A percentile compares a stretch with the other conserved stretches of the same genome.
Evolutionary conservation across 1,140 invertebrate genomes (phyloP).

Genomic region (Tachypleus tridentatus): DNA sequence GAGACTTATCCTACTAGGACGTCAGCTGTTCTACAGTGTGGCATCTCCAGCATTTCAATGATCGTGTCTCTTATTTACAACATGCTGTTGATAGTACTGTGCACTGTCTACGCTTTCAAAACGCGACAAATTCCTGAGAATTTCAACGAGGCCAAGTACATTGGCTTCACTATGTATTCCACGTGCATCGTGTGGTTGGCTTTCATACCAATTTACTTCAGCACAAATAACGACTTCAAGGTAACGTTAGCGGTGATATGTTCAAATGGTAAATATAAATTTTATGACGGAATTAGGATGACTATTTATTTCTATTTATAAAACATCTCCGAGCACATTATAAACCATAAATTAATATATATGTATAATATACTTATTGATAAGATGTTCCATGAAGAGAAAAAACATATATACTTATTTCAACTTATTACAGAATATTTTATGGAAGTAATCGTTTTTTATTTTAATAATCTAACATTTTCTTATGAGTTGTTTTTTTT

Average conservation of each 20-base stretch:
- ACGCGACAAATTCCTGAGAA: constrained; percentile 60
- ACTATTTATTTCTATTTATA: too few species aligned
- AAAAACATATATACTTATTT: too few species aligned
- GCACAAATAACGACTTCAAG: constrained; percentile 50
- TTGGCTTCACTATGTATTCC: constrained; percentile 61
- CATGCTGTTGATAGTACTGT: constrained; percentile 57
- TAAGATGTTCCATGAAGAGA: too few species aligned
- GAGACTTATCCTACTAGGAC: constrained; percentile 40
- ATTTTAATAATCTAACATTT: too few species aligned
- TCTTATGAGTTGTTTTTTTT: too few species aligned
- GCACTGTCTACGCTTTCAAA: constrained; percentile 59
- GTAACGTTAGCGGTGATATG: constrained; percentile 24
- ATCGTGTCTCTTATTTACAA: constrained; percentile 60
- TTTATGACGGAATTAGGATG: too few species aligned
- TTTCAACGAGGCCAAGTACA: constrained; percentile 57
- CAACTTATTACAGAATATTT: too few species aligned
- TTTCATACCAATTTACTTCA: constrained; percentile 57
- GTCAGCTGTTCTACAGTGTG: constrained; percentile 50
- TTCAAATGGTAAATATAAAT: too few species aligned
- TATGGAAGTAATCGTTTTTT: too few species aligned
- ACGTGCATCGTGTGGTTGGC: constrained; percentile 62
- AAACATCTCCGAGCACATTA: too few species aligned
- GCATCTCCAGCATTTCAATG: constrained; percentile 53
- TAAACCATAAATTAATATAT: too few species aligned
- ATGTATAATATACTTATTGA: too few species aligned